Conservation (phyloP, 2,797 vertebrate species). For the Muscicapa striata region DNA sequence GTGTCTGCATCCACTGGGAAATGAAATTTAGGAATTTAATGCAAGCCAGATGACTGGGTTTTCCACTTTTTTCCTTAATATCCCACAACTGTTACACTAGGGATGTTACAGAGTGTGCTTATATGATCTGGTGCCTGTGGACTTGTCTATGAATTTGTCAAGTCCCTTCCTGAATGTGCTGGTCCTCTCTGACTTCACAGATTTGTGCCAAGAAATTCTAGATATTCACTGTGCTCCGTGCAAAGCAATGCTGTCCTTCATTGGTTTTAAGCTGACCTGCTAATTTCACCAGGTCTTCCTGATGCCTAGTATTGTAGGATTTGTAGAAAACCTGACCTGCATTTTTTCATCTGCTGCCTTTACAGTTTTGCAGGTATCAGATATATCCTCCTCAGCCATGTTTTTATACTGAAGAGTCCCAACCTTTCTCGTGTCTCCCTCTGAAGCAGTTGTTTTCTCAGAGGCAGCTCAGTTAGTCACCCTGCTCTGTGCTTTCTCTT, state of each 20-base stretch:
- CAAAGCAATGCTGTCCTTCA: neutral
- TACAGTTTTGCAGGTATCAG: neutral
- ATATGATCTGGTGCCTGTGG: neutral
- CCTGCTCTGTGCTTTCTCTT: neutral
- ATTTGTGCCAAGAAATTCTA: neutral
- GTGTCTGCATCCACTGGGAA: neutral
- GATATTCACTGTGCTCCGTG: neutral
- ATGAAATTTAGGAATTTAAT: neutral
- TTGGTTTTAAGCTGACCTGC: neutral
- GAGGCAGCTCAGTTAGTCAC: neutral
- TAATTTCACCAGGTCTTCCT: neutral
- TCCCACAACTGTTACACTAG: neutral
- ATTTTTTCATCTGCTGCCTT: neutral
- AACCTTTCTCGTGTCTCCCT: neutral
- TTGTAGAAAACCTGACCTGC: neutral
- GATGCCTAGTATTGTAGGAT: neutral
- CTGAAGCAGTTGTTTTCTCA: neutral
- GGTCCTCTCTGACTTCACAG: neutral
- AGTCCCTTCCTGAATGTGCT: neutral
- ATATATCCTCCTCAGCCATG: too few species aligned
- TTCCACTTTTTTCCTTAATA: neutral
- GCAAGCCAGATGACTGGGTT: neutral
- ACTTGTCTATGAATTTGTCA: neutral
- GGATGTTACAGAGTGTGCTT: neutral
- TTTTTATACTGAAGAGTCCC: neutral